Base-by-base conservation (phyloP, 1,140 invertebrate genomes). In the Bacillus rossius region DNA sequence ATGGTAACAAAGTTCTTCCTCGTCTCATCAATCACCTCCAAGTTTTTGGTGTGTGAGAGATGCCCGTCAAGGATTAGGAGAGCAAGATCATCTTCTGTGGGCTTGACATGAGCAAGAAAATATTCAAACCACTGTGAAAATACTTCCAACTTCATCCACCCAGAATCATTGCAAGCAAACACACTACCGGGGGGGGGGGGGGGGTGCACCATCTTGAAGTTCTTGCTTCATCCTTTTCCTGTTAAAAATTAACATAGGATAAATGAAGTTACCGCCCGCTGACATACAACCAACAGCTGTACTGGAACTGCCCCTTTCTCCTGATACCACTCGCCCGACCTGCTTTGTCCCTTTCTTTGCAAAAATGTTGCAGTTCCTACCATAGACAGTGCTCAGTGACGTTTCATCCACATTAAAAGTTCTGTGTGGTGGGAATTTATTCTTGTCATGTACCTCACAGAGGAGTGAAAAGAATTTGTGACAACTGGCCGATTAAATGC, bases 391-490 rank as follows among this genome's bases (percentile, higher is more conserved):
- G 7, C 61, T 70, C 16, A 70, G 25, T 8, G 65, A 67, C 8
- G 61, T 71, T 47, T 66, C 57, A 75, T 79, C 77, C 26, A 70
- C 61, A 57, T 75, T 75, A 60, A 64, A 73, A 42, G 73, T 72
- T 42, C 64, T 37, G 40, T 57, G 23, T 42, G 55, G 38, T 4
- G 55, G 13, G 29, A 60, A 41, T 34, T 52, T 14, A 10, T 52
- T 37, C 43, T 65, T 61, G 37, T 53, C 34, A 29, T 55, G 41
- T 8, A 63, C 17, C 20, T n/a, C 45, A 41, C 23, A 23, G 63
- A 34, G 48, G 59, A 61, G 4, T 25, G 5, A 61, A 58, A 63
- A 62, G 64, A 70, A 47, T 34, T 8, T 23, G 47, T 34, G 19
- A 68, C 55, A 57, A 64, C 51, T 14, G 40, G 10, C 22, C 45